phyloP scores from a whole-genome alignment of 1,140 invertebrate genomes.

The Hypothenemus hampei region DNA sequence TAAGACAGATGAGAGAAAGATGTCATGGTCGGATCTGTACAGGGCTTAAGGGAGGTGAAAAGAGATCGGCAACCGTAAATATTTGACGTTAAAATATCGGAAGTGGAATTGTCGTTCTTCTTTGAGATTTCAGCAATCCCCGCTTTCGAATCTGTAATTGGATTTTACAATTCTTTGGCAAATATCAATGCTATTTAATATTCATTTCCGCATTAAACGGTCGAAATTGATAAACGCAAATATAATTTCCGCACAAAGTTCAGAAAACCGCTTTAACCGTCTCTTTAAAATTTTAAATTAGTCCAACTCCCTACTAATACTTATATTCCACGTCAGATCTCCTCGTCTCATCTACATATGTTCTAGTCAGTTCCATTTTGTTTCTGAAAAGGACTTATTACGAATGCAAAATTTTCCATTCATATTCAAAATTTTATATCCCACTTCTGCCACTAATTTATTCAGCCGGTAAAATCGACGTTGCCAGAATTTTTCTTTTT shows the following conservation, averaged over 20 bases:
- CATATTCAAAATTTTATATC: conserved; percentile 87
- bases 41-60: no score
- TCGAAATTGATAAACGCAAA: conserved; percentile 19
- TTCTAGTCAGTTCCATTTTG: conserved; percentile 58
- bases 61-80: no score
- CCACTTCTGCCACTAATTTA: conserved; percentile 63
- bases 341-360: conserved; percentile 58
- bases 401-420: conserved; percentile 79
- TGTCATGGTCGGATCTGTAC: conserved; percentile 30
- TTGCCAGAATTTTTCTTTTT: conserved; percentile 11
- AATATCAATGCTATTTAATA: conserved; percentile 17
- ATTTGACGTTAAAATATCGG: conserved; percentile 32
- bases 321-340: conserved; percentile 25
- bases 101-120: no score
- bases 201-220: conserved; percentile 22
- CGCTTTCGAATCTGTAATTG: no score
- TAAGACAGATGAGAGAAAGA: conserved; percentile 37
- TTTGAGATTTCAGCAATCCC: no score
- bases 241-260: conserved; percentile 21
- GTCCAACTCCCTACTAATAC: conserved; percentile 11
- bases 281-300: conserved; percentile 30
- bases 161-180: no score
- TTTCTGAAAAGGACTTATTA: conserved; percentile 65
- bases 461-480: conserved; percentile 44
- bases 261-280: conserved; percentile 20